phyloP scores from a whole-genome alignment of 2,888 invertebrate genomes.

The Oscheius sp. region DNA sequence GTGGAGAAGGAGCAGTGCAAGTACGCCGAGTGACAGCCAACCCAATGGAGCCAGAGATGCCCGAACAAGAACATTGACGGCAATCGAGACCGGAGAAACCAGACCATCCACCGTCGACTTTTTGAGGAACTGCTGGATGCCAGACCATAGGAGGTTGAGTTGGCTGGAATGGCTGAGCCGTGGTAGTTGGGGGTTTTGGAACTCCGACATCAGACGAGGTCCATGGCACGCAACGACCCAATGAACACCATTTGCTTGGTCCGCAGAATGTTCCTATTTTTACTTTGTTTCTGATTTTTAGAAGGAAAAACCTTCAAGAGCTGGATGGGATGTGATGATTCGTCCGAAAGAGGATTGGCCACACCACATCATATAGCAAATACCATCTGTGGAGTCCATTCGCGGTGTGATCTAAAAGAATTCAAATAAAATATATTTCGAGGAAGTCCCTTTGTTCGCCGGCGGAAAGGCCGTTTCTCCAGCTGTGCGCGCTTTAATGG shows the following conservation, averaged over 20 bases:
- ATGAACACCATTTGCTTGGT: conserved; percentile 65
- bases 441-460: conserved; percentile 21
- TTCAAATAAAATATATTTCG: neutral
- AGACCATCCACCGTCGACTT: conserved; percentile 68
- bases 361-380: conserved; percentile 71
- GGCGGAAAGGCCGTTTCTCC: conserved; percentile 23
- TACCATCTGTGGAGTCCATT: conserved; percentile 66
- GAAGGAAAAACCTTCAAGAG: conserved; percentile 55
- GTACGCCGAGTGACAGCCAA: conserved; percentile 44
- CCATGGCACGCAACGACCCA: conserved; percentile 70
- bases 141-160: conserved; percentile 25
- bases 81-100: conserved; percentile 63
- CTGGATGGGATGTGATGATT: conserved; percentile 70
- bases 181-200: conserved; percentile 28
- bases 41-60: conserved; percentile 44
- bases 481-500: conserved; percentile 28
- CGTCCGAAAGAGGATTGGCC: conserved; percentile 66
- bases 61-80: conserved; percentile 62
- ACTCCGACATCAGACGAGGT: conserved; percentile 20
- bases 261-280: conserved; percentile 66
- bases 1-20: conserved; percentile 66
- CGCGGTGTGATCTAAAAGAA: conserved; percentile 65
- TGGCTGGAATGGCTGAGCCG: conserved; percentile 25
- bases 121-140: conserved; percentile 39
- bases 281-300: neutral